Evolutionary conservation across 2,888 invertebrate species (phyloP), one percentile per base, ranked within the genome.

Genomic region (Suillia variegata): DNA sequence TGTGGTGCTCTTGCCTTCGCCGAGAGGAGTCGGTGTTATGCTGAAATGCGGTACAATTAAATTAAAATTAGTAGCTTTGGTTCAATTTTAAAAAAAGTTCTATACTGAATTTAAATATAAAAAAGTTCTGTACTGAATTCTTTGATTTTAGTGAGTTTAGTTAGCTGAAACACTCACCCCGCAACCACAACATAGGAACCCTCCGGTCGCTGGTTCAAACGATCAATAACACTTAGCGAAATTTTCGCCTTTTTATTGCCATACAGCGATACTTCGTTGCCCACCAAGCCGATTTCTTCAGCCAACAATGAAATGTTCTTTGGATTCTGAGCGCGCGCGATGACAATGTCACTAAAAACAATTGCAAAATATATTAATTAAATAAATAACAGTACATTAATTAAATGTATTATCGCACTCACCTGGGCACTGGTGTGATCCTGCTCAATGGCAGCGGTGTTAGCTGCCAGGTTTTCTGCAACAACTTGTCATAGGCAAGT

Each of bases 1-100:
- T 0, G 96, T 97, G 0, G 99, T 99, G 73, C 96, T 97, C 84
- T 99, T 99, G 26, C 98, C 98, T 84, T 99, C 98, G 1, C 99
- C 99, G n/a, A 99, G 85, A 0, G 98, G 97, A 0, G 99, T 99
- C 0, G 99, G 98, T 0, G 98, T 99, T 54, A 99, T 98, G 15
- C 96, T 94, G 45, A 21, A 58, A 20, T 8, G 13, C 17, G 6
- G 18, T 20, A 45, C 45, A 45, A 45, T 4, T 18, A 20, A 8
- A 17, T 18, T 18, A 4, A 13, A 38, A 38, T 38, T 4, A 4
- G 4, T 38, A 13, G 38, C 4, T 38, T 38, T 38, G 8, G n/a
- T 31, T 8, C 31, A 38, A 38, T 13, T 38, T n/a, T n/a, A n/a
- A n/a, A n/a, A n/a, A n/a, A n/a, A n/a, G n/a, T n/a, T n/a, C 6